Evolutionary conservation across 2,888 invertebrate genomes (phyloP).

Genomic region (Pantelozetes paolii): DNA sequence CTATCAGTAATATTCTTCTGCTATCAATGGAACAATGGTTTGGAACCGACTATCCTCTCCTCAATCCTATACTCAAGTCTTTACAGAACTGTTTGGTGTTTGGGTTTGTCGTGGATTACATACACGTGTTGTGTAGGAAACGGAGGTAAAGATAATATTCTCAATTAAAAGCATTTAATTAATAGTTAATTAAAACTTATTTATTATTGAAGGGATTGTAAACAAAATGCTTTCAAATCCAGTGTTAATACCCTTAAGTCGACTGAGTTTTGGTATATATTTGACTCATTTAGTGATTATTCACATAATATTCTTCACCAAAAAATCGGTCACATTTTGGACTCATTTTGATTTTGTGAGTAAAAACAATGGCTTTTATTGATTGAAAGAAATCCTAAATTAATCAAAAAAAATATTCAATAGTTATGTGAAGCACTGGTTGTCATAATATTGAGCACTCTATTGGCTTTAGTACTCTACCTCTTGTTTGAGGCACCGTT

Average conservation of each 20-base stretch:
- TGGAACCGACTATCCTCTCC: not conserved
- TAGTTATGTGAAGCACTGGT: not conserved
- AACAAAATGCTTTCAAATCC: slow-evolving; percentile 13
- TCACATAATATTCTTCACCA: not conserved
- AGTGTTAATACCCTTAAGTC: slow-evolving; percentile 31
- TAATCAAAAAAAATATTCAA: too few species aligned
- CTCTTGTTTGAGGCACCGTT: slow-evolving; percentile 24
- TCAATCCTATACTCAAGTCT: slow-evolving; percentile 16
- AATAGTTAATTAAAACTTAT: not conserved
- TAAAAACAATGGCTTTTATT: not conserved
- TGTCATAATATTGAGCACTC: not conserved
- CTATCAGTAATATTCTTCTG: not conserved
- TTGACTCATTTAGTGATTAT: slow-evolving; percentile 32
- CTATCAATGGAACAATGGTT: not conserved
- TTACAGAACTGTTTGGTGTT: slow-evolving; percentile 44
- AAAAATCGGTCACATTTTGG: slow-evolving; percentile 10
- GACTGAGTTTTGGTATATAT: slow-evolving; percentile 34
- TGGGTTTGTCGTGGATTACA: slow-evolving; percentile 45
- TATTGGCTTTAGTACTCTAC: not conserved
- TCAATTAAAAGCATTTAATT: not conserved
- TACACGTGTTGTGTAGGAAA: slow-evolving; percentile 44
- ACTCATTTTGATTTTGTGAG: slow-evolving; percentile 31
- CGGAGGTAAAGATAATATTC: slow-evolving; percentile 42
- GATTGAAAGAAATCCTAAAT: too few species aligned
- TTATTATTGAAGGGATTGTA: not conserved